Conservation (phyloP, 2,113 vertebrate species). For the Myotis lucifugus region DNA sequence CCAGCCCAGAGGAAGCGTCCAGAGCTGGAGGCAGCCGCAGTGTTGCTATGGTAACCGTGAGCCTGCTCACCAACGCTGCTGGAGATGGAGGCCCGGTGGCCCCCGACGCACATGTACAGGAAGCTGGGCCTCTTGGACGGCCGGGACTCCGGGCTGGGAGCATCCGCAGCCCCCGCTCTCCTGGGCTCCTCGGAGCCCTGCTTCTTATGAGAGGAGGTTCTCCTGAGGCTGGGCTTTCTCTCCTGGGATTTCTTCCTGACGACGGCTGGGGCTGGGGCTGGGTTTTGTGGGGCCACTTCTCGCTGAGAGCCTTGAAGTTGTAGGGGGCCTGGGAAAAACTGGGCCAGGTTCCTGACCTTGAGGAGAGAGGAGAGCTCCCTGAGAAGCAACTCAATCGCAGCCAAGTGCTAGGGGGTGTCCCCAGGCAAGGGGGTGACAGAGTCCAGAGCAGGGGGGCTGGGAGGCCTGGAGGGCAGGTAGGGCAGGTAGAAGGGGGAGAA, state of each 20-base stretch:
- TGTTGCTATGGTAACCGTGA: slow-evolving; percentile 12
- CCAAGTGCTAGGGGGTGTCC: background rate
- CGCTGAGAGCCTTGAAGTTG: background rate
- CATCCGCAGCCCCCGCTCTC: accelerated
- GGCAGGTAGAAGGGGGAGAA: background rate
- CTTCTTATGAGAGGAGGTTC: slow-evolving; percentile 80
- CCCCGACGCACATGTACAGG: slow-evolving; percentile 68
- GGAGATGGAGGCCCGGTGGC: background rate
- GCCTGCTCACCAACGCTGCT: slow-evolving; percentile 59
- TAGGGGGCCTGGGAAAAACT: background rate
- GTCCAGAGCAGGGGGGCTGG: background rate
- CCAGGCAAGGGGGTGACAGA: background rate
- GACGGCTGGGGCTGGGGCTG: background rate
- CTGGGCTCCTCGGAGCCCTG: slow-evolving; percentile 49
- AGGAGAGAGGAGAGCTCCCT: background rate
- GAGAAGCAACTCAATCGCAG: background rate
- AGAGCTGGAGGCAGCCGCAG: background rate
- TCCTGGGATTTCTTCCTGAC: slow-evolving; percentile 72
- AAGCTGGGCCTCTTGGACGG: slow-evolving; percentile 59
- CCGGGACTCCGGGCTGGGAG: accelerated
- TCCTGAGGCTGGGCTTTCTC: slow-evolving; percentile 79
- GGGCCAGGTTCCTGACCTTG: background rate
- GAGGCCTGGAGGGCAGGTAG: background rate
- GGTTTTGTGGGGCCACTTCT: background rate
- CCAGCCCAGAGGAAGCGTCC: background rate